A percentile compares a stretch with the other conserved stretches of the same genome.
Evolutionary conservation across 1,140 invertebrate species (phyloP).

Genomic region (Cheumatopsyche charites): DNA sequence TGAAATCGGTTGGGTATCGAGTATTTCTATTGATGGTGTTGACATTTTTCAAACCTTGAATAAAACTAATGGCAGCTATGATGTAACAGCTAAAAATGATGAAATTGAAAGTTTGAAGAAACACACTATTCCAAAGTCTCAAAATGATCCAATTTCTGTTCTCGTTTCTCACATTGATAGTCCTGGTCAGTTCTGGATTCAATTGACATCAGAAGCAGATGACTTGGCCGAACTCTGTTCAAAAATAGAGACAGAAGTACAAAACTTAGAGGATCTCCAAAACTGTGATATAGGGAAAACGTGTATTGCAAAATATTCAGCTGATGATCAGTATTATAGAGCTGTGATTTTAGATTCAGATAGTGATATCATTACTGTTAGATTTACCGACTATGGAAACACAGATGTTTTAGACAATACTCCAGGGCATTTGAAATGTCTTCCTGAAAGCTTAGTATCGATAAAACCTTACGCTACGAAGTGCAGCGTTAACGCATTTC

Average conservation of each 20-base stretch:
- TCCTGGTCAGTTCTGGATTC: conserved; percentile 72
- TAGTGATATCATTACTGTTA: conserved; percentile 72
- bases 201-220: conserved; percentile 60
- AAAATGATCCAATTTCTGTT: conserved; percentile 53
- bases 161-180: conserved; percentile 68
- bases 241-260: conserved; percentile 57
- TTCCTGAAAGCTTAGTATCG: conserved; percentile 62
- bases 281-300: conserved; percentile 66
- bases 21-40: conserved; percentile 11
- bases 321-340: conserved; percentile 80
- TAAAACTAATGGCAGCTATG: not conserved
- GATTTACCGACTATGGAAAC: conserved; percentile 85
- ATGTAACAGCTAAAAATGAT: not conserved
- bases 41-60: not conserved
- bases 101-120: conserved; percentile 3
- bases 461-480: conserved; percentile 65
- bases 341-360: conserved; percentile 77
- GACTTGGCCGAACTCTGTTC: conserved; percentile 59
- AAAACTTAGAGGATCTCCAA: conserved; percentile 59
- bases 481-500: conserved; percentile 70
- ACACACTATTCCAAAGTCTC: not conserved
- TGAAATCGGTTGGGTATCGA: conserved; percentile 21
- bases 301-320: conserved; percentile 75
- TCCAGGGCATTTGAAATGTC: conserved; percentile 63
- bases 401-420: conserved; percentile 71